A percentile compares a stretch with the other conserved stretches of the same genome.
phyloP scores from a whole-genome alignment of 2,888 invertebrate genomes.

The Xanthorhoe spadicearia region DNA sequence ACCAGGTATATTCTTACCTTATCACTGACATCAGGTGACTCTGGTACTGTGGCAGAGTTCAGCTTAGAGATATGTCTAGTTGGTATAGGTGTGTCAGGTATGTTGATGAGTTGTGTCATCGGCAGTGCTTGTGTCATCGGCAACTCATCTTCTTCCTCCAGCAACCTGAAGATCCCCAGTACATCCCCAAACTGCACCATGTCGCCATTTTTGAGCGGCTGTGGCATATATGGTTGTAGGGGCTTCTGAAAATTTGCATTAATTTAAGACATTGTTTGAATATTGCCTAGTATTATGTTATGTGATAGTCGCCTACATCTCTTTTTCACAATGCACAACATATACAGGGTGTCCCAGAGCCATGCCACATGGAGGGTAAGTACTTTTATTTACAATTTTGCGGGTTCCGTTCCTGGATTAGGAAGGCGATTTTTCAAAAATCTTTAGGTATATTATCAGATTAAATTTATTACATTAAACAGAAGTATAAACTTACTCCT shows the following conservation, averaged over 20 bases:
- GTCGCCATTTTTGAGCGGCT: slow-evolving; percentile 69
- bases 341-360: too few species aligned
- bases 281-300: too few species aligned
- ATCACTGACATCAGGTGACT: slow-evolving; percentile 78
- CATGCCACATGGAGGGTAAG: too few species aligned
- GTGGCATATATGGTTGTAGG: slow-evolving; percentile 69
- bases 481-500: slow-evolving; percentile 61
- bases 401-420: too few species aligned
- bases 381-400: too few species aligned
- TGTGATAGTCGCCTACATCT: too few species aligned
- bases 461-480: neutral
- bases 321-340: too few species aligned
- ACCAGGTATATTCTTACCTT: slow-evolving; percentile 54
- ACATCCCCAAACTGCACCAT: slow-evolving; percentile 75
- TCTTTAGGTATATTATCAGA: too few species aligned
- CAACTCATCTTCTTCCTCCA: slow-evolving; percentile 66
- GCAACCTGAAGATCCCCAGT: slow-evolving; percentile 71
- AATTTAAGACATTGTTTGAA: neutral
- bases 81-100: slow-evolving; percentile 69
- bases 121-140: slow-evolving; percentile 78
- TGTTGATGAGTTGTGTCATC: slow-evolving; percentile 72
- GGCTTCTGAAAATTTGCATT: slow-evolving; percentile 58
- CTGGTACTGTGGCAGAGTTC: slow-evolving; percentile 64
- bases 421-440: too few species aligned
- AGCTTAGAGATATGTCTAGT: slow-evolving; percentile 55